Evolutionary conservation across 2,888 invertebrate species (phyloP), one percentile per base, ranked within the genome.

Genomic region (Agrenia bidenticulata): DNA sequence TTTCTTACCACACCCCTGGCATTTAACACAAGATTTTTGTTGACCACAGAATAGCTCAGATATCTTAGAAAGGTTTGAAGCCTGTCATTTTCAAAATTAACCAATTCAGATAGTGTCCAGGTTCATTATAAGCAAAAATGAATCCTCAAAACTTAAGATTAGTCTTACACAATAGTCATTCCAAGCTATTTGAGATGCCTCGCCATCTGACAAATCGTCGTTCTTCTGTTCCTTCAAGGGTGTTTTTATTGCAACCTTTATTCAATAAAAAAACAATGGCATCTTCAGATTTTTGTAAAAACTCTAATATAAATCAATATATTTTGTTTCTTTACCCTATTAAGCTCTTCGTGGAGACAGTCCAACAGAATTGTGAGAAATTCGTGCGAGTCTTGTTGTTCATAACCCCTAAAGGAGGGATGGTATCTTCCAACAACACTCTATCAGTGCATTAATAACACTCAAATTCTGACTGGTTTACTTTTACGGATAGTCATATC

Each of bases 371-470:
- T 90, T 60, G 89, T 89, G 64, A 94, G 85, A 80, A 94, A 93
- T 81, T 94, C 94, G 81, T 94, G 93, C 0, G 92, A 90, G 79
- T 94, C 94, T 80, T 94, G 93, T 77, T 94, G 94, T 72, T 92
- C 89, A 77, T 85, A 85, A 79, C 84, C 87, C 61, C 86, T 85
- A 80, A 89, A 89, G 73, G 87, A 86, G 65, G 88, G 84, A 78
- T 89, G 87, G 79, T 89, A 87, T 72, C 87, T 87, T 17, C 90
- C 89, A 56, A 92, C 86, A 59, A 87, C 87, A 76, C 83, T 84
- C 90, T 89, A 76, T 0, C 77, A 51, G 7, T 51, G 19, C 9
- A 51, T n/a, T n/a, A n/a, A n/a, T n/a, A n/a, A n/a, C n/a, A n/a
- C n/a, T n/a, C n/a, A n/a, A n/a, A n/a, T n/a, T n/a, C n/a, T n/a